These are phyloP conservation scores for Tokudaia tokunoshimensis DNA, from an alignment of 2,797 vertebrate genomes.

Conservation along the genomic window DNA sequence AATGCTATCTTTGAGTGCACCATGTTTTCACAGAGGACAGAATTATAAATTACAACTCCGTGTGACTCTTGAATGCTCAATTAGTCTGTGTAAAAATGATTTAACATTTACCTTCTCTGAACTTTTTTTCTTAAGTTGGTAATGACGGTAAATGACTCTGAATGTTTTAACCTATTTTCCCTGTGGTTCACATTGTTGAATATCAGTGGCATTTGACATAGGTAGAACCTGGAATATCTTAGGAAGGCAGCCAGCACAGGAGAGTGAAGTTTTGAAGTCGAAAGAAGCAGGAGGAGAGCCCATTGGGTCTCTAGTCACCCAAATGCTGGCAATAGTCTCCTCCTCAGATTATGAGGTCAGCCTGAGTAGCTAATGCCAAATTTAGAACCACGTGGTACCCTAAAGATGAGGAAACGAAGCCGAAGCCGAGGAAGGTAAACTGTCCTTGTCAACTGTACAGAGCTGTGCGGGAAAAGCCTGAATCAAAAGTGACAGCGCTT, in stretches of 20 bases:
- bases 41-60: slow-evolving; percentile 57
- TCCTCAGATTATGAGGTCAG: neutral
- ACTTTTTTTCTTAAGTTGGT: slow-evolving; percentile 40
- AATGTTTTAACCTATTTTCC: slow-evolving; percentile 40
- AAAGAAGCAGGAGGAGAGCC: neutral
- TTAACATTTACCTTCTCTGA: slow-evolving; percentile 62
- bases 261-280: neutral
- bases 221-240: neutral
- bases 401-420: neutral
- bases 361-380: neutral
- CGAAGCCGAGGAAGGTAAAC: neutral
- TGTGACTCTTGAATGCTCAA: slow-evolving; percentile 63
- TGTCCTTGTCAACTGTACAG: neutral
- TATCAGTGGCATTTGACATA: neutral
- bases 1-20: slow-evolving; percentile 34
- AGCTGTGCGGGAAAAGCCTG: neutral
- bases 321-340: neutral
- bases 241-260: neutral
- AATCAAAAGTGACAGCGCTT: neutral
- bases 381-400: neutral
- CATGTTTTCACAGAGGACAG: slow-evolving; percentile 31
- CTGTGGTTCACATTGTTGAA: slow-evolving; percentile 15
- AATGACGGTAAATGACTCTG: slow-evolving; percentile 39
- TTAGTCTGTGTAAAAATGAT: slow-evolving; percentile 65
- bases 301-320: neutral